Conservation (phyloP, 2,797 vertebrate species). For the Melanotaenia parkinsoni region DNA sequence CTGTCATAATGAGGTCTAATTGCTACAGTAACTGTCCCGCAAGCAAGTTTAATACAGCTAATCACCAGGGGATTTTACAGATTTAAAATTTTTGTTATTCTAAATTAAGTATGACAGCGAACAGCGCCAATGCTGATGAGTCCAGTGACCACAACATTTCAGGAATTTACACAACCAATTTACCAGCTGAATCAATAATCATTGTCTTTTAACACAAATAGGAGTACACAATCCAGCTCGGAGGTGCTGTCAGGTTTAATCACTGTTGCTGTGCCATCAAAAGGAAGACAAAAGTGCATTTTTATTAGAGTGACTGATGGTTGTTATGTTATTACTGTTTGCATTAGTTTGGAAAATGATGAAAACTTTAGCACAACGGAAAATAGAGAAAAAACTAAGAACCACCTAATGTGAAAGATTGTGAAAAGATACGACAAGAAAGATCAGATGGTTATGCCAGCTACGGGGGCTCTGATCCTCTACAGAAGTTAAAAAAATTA, state of each 20-base stretch:
- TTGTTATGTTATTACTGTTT: constrained; percentile 3
- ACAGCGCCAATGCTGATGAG: constrained; percentile 16
- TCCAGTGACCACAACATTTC: constrained; percentile 35
- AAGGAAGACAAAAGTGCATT: constrained; percentile 15
- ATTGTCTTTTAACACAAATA: constrained; percentile 37
- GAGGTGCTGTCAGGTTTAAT: constrained; percentile 46
- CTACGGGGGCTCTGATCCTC: constrained; percentile 1
- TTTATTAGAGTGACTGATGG: not conserved
- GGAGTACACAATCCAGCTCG: constrained; percentile 31
- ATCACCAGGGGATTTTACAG: not conserved
- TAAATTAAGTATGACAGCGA: constrained; percentile 13
- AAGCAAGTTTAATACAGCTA: not conserved
- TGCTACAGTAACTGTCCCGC: not conserved
- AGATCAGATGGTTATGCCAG: constrained; percentile 8
- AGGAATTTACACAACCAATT: constrained; percentile 62
- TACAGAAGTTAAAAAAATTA: constrained; percentile 23
- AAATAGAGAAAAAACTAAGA: not conserved
- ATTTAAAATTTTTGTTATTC: not conserved
- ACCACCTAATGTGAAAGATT: not conserved
- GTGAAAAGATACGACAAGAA: not conserved
- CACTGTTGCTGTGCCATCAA: constrained; percentile 34
- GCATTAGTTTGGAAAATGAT: not conserved
- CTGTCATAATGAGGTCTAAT: not conserved
- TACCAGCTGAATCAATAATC: constrained; percentile 68
- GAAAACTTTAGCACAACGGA: too few species aligned